Percentiles rank a stretch among this genome's conserved stretches.
These are phyloP conservation scores for Drosophila acutilabella DNA, from an alignment of 2,888 invertebrate species.

Conservation along the genomic window DNA sequence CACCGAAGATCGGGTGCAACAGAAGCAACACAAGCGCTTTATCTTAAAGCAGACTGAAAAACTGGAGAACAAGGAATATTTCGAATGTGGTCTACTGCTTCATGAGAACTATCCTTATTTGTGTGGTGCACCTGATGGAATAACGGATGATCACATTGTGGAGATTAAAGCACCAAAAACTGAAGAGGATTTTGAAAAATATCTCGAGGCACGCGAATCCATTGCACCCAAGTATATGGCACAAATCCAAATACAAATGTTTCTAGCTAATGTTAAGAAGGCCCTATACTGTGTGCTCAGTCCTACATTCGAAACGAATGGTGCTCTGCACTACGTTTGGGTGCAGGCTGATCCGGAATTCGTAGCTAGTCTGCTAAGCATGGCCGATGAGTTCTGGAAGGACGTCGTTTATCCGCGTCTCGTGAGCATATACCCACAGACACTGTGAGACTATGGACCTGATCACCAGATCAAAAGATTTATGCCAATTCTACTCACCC, in stretches of 20 bases:
- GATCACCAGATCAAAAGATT: conserved; percentile 24
- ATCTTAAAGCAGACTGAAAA: conserved; percentile 84
- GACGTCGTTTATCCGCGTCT: conserved; percentile 83
- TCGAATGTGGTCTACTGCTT: conserved; percentile 82
- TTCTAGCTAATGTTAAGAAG: conserved; percentile 84
- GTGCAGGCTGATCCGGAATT: conserved; percentile 84
- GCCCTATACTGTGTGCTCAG: conserved; percentile 84
- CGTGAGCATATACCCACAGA: conserved; percentile 77
- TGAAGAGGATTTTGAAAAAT: conserved; percentile 85
- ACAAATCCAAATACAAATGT: conserved; percentile 85
- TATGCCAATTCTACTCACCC: conserved; percentile 86
- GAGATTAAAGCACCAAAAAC: conserved; percentile 85
- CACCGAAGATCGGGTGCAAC: conserved; percentile 79
- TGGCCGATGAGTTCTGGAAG: conserved; percentile 84
- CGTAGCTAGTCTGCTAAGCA: conserved; percentile 79
- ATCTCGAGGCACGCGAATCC: conserved; percentile 83
- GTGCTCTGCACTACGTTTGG: conserved; percentile 84
- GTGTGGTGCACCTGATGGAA: conserved; percentile 84
- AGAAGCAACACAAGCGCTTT: conserved; percentile 84
- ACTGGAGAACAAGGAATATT: conserved; percentile 83
- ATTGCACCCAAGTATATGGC: conserved; percentile 85
- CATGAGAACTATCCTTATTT: conserved; percentile 83
- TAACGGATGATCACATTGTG: conserved; percentile 84
- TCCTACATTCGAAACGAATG: conserved; percentile 84
- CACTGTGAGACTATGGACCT: conserved; percentile 29